Base-by-base conservation (phyloP, 2,888 invertebrate genomes). In the Hydriomena furcata region DNA sequence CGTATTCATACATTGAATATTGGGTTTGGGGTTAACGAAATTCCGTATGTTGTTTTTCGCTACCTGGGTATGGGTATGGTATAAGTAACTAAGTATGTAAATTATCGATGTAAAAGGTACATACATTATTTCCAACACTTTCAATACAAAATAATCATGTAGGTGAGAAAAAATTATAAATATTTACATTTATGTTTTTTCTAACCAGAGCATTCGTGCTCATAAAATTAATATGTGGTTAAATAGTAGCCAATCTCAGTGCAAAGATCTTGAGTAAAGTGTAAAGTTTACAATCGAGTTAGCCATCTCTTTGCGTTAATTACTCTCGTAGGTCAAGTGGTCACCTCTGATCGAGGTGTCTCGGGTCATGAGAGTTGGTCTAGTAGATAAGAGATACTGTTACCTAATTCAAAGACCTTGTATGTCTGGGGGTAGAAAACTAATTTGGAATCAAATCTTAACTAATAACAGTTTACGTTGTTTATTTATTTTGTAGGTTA, bases 1-100 rank as follows among this genome's bases (percentile, higher is more conserved):
- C 52, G 50, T 55, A 53, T 55, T 55, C 52, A 55, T 52, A 58
- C 60, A 58, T 53, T 59, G 56, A 61, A 56, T 61, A 58, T 61
- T 58, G 56, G 61, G 41, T 52, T 55, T 48, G 52, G 56, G 58
- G 58, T 58, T 53, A 57, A 53, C 52, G 44, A 50, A 47, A 55
- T 60, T 52, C 51, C 37, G 30, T 46, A 46, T 35, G 42, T 47
- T 50, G 53, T 52, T 49, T 48, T 49, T 49, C 11, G 40, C 23
- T 23, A 31, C 31, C 12, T 24, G 23, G 7, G 11, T 35, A 21
- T 8, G 17, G 17, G 17, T 17, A 3, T 3, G 4, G 17, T 17
- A 4, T 17, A 3, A 17, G 17, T 17, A 17, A 4, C 17, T 17
- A 17, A 17, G 17, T 17, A n/a, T n/a, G n/a, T 17, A 17, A 2